Percentiles rank a stretch among this genome's conserved stretches.
These are phyloP conservation scores for Mus spicilegus DNA, from an alignment of 2,113 vertebrate species.

Conservation along the genomic window DNA sequence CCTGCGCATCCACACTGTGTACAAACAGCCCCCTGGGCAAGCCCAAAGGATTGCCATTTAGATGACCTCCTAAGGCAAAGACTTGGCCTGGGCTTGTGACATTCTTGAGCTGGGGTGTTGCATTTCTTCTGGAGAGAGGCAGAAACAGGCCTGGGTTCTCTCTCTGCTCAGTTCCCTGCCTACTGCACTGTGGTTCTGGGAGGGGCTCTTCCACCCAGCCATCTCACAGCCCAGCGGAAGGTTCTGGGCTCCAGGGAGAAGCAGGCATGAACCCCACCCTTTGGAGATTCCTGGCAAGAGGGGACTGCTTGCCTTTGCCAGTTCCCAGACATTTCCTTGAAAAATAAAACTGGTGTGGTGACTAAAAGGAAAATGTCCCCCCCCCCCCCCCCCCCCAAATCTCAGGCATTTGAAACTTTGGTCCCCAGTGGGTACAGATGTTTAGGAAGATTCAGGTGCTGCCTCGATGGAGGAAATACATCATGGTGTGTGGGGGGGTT, in stretches of 20 bases:
- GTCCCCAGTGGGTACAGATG: not conserved
- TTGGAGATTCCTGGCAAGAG: not conserved
- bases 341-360: not conserved
- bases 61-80: slow-evolving; percentile 43
- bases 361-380: not conserved
- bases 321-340: not conserved
- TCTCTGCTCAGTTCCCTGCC: too few species aligned
- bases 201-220: not conserved
- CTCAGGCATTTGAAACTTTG: not conserved
- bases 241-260: not conserved
- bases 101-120: not conserved
- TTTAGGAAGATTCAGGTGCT: not conserved
- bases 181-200: not conserved
- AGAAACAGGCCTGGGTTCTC: too few species aligned
- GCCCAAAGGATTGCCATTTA: slow-evolving; percentile 13
- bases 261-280: not conserved
- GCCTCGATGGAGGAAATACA: not conserved
- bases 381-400: too few species aligned
- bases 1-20: not conserved
- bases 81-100: not conserved
- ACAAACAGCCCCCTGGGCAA: not conserved
- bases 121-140: not conserved
- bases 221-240: fast-evolving
- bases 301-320: not conserved
- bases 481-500: too few species aligned